Evolutionary conservation across 2,113 vertebrate genomes (phyloP).

Genomic region (Phaethornis superciliosus): DNA sequence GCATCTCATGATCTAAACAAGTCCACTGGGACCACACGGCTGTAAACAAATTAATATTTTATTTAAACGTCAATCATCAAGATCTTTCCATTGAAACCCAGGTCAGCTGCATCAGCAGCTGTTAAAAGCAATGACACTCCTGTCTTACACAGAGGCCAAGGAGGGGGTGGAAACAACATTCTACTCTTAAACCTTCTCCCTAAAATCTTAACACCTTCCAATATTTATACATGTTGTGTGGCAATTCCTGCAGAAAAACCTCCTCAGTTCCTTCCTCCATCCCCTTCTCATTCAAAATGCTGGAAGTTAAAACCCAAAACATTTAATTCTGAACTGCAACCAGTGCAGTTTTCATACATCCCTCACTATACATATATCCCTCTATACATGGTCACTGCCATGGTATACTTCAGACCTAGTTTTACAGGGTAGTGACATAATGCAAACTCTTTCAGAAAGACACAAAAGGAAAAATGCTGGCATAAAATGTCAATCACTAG

Average conservation of each 20-base stretch:
- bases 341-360: neutral
- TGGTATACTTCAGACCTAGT: neutral
- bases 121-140: neutral
- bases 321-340: neutral
- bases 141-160: neutral
- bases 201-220: neutral
- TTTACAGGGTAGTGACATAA: neutral
- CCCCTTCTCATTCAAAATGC: neutral
- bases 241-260: neutral
- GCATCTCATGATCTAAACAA: neutral
- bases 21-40: neutral
- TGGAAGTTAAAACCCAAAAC: neutral
- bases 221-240: neutral
- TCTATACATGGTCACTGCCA: fast-evolving
- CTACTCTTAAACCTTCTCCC: neutral
- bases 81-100: neutral
- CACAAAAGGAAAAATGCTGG: neutral
- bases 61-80: neutral
- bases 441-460: neutral
- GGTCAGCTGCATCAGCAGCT: slow-evolving; percentile 3
- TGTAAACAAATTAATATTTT: neutral
- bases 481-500: neutral
- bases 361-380: too few relatives aligned
- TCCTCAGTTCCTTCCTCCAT: neutral
- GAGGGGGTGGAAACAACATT: neutral